Evolutionary conservation across 2,113 vertebrate species (phyloP), one percentile per base, ranked within the genome.

Genomic region (Malaclemys terrapin): DNA sequence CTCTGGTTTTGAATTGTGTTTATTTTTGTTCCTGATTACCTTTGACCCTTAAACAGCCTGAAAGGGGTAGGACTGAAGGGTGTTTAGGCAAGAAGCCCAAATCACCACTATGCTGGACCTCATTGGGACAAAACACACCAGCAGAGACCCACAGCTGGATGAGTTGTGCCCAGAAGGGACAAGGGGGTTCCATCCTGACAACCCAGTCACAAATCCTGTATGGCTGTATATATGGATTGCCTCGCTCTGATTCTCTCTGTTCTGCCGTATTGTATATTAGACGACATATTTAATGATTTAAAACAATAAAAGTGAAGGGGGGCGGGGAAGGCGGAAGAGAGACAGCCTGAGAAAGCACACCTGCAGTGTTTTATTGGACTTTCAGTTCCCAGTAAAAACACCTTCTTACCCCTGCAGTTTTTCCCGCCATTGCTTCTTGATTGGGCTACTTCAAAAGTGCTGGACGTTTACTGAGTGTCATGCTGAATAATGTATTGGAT

Each of bases 401-500:
- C 24, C 89, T 93, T 38, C 87, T 90, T 12, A 35, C 69, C 76
- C 35, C 50, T 50, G 54, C 2, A 1, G 5, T 11, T 90, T 88
- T 59, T 84, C 84, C 84, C 93, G 47, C 79, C 7, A 3, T 35
- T 78, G 50, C 85, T 84, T 94, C 45, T 0, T 89, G 95, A 24
- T 6, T 29, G 93, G 84, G 82, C 84, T 81, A 50, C 88, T 93
- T 94, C 82, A 89, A 84, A 62, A 90, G 27, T 2, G 5, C 80
- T 92, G 27, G 87, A 2, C 91, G 94, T 85, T 93, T 96, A 45
- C 94, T 69, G 90, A 53, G 90, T 93, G 75, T 87, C 20, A 47
- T 31, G 65, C 57, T 96, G 93, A 92, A 84, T 91, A 72, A 93
- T 93, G 96, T 72, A 92, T 25, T 90, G 92, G 81, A 47, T 84